Evolutionary conservation across 2,113 vertebrate species (phyloP).

Genomic region (Macaca nemestrina): DNA sequence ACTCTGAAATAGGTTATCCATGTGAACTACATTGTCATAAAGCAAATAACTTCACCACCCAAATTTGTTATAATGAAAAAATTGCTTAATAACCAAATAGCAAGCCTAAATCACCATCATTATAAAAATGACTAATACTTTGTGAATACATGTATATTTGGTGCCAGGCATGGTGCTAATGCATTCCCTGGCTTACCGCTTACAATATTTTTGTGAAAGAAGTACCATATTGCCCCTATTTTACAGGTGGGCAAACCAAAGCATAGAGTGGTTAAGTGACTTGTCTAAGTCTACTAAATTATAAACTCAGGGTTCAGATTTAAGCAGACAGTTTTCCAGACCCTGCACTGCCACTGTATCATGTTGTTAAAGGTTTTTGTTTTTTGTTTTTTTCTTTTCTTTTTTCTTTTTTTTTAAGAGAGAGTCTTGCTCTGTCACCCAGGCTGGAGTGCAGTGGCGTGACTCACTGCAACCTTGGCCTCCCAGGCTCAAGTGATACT

Average conservation of each 20-base stretch:
- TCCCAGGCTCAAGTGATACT: no score
- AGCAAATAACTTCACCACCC: background rate
- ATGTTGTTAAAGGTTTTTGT: background rate
- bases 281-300: background rate
- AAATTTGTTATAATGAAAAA: slow-evolving; percentile 62
- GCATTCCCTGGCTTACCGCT: slow-evolving; percentile 21
- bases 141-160: slow-evolving; percentile 13
- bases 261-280: slow-evolving; percentile 17
- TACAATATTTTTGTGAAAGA: slow-evolving; percentile 43
- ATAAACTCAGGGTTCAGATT: slow-evolving; percentile 45
- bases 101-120: slow-evolving; percentile 45
- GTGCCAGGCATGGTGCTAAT: slow-evolving; percentile 19
- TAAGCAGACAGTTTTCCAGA: slow-evolving; percentile 13
- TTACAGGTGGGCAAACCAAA: slow-evolving; percentile 38
- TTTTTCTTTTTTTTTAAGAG: no score
- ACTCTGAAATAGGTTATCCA: slow-evolving; percentile 6
- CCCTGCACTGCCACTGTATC: background rate
- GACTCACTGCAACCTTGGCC: no score
- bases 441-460: no score
- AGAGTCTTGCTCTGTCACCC: no score
- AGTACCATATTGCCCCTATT: slow-evolving; percentile 16
- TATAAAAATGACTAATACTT: slow-evolving; percentile 54
- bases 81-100: slow-evolving; percentile 54
- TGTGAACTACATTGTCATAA: slow-evolving; percentile 49
- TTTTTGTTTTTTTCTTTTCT: no score